Evolutionary conservation across 2,888 invertebrate species (phyloP).

Genomic region (Chelonus formosanus): DNA sequence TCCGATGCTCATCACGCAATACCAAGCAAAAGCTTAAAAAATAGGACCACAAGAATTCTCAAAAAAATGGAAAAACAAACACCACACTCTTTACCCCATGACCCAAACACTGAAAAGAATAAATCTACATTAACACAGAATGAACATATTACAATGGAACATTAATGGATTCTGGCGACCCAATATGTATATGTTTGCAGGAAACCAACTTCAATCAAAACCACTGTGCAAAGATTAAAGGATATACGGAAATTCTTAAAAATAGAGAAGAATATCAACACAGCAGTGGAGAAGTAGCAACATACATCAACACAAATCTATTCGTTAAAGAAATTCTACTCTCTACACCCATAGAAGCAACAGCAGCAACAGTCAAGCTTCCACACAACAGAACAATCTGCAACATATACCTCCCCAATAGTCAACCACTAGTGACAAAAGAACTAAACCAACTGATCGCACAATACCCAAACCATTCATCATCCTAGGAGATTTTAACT

Average conservation of each 20-base stretch:
- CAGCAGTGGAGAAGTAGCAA: neutral
- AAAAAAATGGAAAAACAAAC: too few species aligned
- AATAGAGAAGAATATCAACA: neutral
- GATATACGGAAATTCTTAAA: neutral
- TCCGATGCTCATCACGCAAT: too few species aligned
- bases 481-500: conserved; percentile 45
- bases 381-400: conserved; percentile 28
- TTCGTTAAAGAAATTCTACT: neutral
- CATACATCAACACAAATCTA: neutral
- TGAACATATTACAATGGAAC: conserved; percentile 6
- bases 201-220: neutral
- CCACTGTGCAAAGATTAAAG: neutral
- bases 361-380: neutral
- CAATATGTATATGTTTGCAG: neutral
- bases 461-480: conserved; percentile 44
- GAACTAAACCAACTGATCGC: conserved; percentile 28
- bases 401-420: conserved; percentile 32
- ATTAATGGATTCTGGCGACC: neutral
- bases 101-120: neutral
- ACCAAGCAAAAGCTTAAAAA: too few species aligned
- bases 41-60: too few species aligned
- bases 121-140: too few species aligned
- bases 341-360: too few species aligned
- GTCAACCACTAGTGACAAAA: neutral
- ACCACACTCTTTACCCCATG: too few species aligned